These are phyloP conservation scores for Ctenoplectra terminalis DNA, from an alignment of 1,140 invertebrate genomes.

Conservation along the genomic window DNA sequence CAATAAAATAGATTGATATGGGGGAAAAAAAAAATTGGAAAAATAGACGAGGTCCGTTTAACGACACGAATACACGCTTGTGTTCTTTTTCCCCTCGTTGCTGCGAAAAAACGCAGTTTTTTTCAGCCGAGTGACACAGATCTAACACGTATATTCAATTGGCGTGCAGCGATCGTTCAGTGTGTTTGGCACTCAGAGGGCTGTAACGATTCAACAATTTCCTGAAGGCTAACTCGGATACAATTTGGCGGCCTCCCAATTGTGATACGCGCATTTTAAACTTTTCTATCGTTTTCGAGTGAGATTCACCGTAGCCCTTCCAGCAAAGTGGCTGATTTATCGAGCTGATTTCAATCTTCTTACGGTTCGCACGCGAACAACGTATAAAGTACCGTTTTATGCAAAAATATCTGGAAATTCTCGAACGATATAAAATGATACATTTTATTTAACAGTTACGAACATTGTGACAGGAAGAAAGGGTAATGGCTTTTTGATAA, in stretches of 20 bases:
- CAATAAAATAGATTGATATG: neutral
- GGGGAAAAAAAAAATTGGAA: neutral
- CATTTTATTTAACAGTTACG: neutral
- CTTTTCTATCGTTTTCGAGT: slow-evolving; percentile 47
- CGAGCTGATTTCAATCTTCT: slow-evolving; percentile 11
- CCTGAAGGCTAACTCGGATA: slow-evolving; percentile 47
- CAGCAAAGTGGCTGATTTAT: slow-evolving; percentile 28
- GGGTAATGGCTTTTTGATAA: too few species aligned
- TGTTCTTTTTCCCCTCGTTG: neutral
- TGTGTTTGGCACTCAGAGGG: slow-evolving; percentile 51
- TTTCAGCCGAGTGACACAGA: slow-evolving; percentile 6
- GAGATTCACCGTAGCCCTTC: slow-evolving; percentile 55
- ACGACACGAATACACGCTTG: neutral
- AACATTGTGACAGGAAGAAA: neutral
- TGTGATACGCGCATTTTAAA: slow-evolving; percentile 54
- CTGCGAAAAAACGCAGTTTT: slow-evolving; percentile 10
- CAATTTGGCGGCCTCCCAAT: slow-evolving; percentile 67
- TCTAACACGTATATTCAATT: slow-evolving; percentile 65
- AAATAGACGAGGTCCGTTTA: neutral
- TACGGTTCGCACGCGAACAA: neutral
- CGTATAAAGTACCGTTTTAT: neutral
- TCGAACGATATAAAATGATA: neutral
- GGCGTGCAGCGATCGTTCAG: slow-evolving; percentile 16
- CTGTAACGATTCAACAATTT: slow-evolving; percentile 55
- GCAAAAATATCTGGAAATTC: neutral